phyloP scores from a whole-genome alignment of 1,140 invertebrate genomes.

The Cherax destructor region DNA sequence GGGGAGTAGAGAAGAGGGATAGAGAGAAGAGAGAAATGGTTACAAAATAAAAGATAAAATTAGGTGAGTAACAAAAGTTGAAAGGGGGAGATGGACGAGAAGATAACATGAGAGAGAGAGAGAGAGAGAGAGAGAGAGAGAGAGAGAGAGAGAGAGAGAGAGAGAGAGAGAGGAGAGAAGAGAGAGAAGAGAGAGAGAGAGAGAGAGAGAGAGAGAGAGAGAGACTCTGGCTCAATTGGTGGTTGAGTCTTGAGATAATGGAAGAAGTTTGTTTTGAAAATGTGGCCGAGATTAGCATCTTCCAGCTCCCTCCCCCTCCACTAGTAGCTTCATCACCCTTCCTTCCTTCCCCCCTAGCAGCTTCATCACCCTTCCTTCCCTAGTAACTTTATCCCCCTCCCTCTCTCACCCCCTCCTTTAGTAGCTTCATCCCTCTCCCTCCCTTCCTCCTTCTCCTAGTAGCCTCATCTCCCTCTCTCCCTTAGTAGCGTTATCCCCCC shows the following conservation, averaged over 20 bases:
- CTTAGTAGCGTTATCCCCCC: too few species aligned
- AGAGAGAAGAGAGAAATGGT: too few species aligned
- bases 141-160: not conserved
- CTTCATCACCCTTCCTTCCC: too few species aligned
- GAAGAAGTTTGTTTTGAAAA: not conserved
- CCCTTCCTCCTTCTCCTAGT: too few species aligned
- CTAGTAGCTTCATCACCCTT: too few species aligned
- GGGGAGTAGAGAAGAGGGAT: too few species aligned
- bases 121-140: not conserved
- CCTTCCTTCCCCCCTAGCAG: too few species aligned
- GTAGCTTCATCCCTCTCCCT: too few species aligned
- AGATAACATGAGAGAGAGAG: not conserved
- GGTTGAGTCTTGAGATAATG: not conserved
- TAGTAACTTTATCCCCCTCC: too few species aligned
- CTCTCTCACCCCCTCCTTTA: too few species aligned
- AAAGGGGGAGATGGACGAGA: not conserved
- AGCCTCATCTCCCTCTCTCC: too few species aligned
- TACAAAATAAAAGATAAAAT: too few species aligned
- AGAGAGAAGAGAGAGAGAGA: not conserved
- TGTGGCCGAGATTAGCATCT: not conserved
- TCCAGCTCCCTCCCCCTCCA: not conserved
- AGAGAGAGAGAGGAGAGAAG: constrained; percentile 13
- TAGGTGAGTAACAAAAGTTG: not conserved
- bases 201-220: not conserved
- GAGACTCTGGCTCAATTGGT: not conserved